Percentiles rank a stretch among this genome's conserved stretches.
phyloP scores from a whole-genome alignment of 2,797 vertebrate species.

The Tauraco hartlaubi region DNA sequence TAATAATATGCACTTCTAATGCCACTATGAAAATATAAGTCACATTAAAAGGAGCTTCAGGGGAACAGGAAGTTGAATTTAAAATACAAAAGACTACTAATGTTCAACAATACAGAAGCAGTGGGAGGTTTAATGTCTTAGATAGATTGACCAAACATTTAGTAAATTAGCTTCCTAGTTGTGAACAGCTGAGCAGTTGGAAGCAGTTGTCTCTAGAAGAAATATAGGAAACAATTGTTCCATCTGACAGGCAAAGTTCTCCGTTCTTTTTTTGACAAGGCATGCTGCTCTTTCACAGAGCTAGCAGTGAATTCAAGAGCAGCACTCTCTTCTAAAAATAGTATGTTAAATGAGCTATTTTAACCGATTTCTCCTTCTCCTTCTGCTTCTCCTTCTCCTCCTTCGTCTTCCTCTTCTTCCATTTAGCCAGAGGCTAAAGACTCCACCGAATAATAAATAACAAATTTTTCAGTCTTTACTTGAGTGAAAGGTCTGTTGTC shows the following conservation, averaged over 20 bases:
- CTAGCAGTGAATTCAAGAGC: neutral
- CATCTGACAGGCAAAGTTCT: neutral
- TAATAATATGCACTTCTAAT: neutral
- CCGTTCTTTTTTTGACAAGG: neutral
- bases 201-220: neutral
- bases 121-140: slow-evolving; percentile 4
- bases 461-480: neutral
- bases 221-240: neutral
- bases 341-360: neutral
- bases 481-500: neutral
- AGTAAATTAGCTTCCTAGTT: slow-evolving; percentile 10
- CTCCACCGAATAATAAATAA: neutral
- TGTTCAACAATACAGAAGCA: neutral
- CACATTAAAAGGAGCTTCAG: neutral
- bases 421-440: neutral
- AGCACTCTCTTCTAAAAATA: slow-evolving; percentile 18
- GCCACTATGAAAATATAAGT: neutral
- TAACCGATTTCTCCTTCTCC: neutral
- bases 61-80: neutral
- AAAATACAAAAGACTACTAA: neutral
- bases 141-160: slow-evolving; percentile 10
- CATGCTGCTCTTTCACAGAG: neutral
- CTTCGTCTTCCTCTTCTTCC: neutral
- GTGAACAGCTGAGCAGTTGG: slow-evolving; percentile 25
- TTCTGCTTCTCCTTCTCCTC: neutral